Evolutionary conservation across 2,888 invertebrate genomes (phyloP).

Genomic region (Gandaritis pyraliata): DNA sequence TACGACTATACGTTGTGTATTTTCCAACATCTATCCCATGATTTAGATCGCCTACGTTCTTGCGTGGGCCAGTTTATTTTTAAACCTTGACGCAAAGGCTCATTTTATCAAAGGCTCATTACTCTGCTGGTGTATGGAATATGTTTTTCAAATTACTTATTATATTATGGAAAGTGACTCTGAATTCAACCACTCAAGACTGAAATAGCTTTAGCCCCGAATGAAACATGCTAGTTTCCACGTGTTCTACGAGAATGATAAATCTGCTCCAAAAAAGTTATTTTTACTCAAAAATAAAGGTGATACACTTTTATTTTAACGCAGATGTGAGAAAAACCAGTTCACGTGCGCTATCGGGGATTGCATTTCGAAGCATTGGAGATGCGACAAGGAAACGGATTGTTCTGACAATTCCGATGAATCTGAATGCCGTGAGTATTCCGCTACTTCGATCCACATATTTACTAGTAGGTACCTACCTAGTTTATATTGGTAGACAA

Average conservation of each 20-base stretch:
- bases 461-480: too few relatives aligned
- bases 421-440: slow-evolving; percentile 86
- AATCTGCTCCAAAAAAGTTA: too few relatives aligned
- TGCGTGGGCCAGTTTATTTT: slow-evolving; percentile 26
- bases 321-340: slow-evolving; percentile 86
- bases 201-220: too few relatives aligned
- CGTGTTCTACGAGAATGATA: too few relatives aligned
- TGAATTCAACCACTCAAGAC: too few relatives aligned
- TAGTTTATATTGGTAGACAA: too few relatives aligned
- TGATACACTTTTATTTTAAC: slow-evolving; percentile 8
- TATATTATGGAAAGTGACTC: too few relatives aligned
- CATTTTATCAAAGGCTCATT: slow-evolving; percentile 1
- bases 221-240: too few relatives aligned
- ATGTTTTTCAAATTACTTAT: not conserved
- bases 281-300: not conserved
- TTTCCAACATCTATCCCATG: slow-evolving; percentile 15
- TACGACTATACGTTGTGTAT: not conserved
- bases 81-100: slow-evolving; percentile 20
- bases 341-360: slow-evolving; percentile 89
- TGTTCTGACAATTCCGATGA: slow-evolving; percentile 91
- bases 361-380: slow-evolving; percentile 89
- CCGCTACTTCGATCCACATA: not conserved
- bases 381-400: slow-evolving; percentile 90
- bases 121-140: slow-evolving; percentile 5
- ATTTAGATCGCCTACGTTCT: slow-evolving; percentile 25